These are phyloP conservation scores for Anhinga anhinga DNA, from an alignment of 2,113 vertebrate genomes.

Conservation along the genomic window DNA sequence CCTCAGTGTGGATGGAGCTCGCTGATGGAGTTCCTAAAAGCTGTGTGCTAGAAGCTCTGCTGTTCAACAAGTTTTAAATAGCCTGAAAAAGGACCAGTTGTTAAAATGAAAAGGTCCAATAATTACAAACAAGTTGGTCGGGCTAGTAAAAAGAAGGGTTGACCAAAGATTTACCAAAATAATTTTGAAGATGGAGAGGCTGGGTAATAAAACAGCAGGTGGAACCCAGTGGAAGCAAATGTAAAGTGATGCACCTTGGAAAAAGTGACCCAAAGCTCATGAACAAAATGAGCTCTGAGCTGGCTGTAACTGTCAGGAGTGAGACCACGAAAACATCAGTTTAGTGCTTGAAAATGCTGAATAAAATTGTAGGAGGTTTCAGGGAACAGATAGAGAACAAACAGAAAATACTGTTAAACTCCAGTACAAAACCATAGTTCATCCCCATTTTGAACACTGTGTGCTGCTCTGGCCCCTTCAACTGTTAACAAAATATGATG, in stretches of 20 bases:
- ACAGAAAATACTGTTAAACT: not conserved
- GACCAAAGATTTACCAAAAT: not conserved
- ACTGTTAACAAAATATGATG: not conserved
- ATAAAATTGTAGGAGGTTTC: not conserved
- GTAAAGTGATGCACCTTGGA: not conserved
- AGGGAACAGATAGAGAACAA: not conserved
- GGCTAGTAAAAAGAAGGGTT: not conserved
- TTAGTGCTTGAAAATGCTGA: not conserved
- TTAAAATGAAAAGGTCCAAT: not conserved
- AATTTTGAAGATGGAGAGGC: not conserved
- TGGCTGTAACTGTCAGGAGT: not conserved
- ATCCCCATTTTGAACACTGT: not conserved
- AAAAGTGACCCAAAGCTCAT: not conserved
- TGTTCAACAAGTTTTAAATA: not conserved
- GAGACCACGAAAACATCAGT: not conserved
- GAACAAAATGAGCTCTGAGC: not conserved
- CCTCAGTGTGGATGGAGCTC: not conserved
- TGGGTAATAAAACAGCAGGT: not conserved
- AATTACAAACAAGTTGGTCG: not conserved
- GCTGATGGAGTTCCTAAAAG: not conserved
- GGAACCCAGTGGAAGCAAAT: not conserved
- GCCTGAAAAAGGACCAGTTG: not conserved
- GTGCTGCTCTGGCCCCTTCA: not conserved
- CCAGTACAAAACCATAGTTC: not conserved
- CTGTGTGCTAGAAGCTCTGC: not conserved